Percentiles rank a stretch among this genome's conserved stretches.
Conservation (phyloP, 2,797 vertebrate genomes). For the Pseudopleuronectes americanus region DNA sequence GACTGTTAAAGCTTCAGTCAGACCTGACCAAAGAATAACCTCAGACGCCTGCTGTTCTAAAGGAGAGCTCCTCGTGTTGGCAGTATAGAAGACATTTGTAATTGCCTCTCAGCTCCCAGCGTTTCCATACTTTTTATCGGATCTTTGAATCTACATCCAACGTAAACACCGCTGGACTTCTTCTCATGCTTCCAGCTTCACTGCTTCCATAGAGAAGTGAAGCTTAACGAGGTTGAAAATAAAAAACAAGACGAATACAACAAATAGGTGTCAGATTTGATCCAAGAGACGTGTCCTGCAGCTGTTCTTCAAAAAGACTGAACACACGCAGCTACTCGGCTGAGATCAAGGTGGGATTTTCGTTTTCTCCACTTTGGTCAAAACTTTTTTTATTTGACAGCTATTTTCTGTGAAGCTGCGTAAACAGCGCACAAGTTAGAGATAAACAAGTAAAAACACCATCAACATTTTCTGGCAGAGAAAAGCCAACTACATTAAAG, state of each 20-base stretch:
- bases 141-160: conserved; percentile 1
- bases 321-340: not conserved
- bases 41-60: not conserved
- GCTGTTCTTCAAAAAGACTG: not conserved
- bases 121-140: not conserved
- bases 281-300: not conserved
- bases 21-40: conserved; percentile 2
- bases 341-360: not conserved
- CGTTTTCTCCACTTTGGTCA: not conserved
- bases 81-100: not conserved
- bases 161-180: not conserved
- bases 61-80: not conserved
- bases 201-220: not conserved
- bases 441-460: conserved; percentile 1
- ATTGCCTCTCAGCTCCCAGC: not conserved
- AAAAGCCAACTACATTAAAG: not conserved
- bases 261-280: not conserved
- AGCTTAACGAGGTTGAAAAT: not conserved
- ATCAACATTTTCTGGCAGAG: not conserved
- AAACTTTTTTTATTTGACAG: not conserved
- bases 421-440: not conserved
- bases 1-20: conserved; percentile 4
- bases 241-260: not conserved
- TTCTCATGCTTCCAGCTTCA: not conserved
- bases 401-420: not conserved